Base-by-base conservation (phyloP, 2,797 vertebrate genomes). In the Acanthurus lineatus region DNA sequence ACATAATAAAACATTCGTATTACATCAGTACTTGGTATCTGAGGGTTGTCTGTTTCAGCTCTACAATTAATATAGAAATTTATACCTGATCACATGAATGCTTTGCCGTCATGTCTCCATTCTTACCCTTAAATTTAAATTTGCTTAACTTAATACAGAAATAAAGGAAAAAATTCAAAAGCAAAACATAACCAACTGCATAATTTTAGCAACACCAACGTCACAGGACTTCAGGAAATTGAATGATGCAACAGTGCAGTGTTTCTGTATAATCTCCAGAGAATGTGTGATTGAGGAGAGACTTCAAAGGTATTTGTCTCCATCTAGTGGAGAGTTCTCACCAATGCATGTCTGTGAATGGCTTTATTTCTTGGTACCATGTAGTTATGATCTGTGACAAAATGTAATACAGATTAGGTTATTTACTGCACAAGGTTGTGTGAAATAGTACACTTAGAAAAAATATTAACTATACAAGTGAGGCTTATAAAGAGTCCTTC, bases 171-270 rank as follows among this genome's bases (percentile, higher is more conserved):
- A 60, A 35, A 47, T 25, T 54, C 16, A 38, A 81, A 60, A 44
- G 4, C 15, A 67, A 59, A 71, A 6, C 7, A 74, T 56, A 69
- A 11, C 5, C 45, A 40, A 61, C 86, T 91, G 73, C 81, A 19
- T 81, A 86, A 89, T 84, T 84, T 79, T 28, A 35, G 54, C 42
- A 25, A 20, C 42, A 28, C 58, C 58, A 15, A 86, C 82, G 65
- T 91, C 81, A 88, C 0, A 22, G 20, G 51, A 32, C 52, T 32
- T 61, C 9, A 68, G 73, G 69, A 76, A 82, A 80, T 73, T 0
- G 81, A 86, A 87, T 93, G 91, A 93, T 79, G 91, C 92, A 93
- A 93, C 81, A 60, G 15, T 73, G 72, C 28, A 17, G 25, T 56
- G 32, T 71, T 77, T 83, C 40, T 76, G 73, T 59, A 35, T 56